phyloP scores from a whole-genome alignment of 1,140 invertebrate species.

The Tetranychus urticae region DNA sequence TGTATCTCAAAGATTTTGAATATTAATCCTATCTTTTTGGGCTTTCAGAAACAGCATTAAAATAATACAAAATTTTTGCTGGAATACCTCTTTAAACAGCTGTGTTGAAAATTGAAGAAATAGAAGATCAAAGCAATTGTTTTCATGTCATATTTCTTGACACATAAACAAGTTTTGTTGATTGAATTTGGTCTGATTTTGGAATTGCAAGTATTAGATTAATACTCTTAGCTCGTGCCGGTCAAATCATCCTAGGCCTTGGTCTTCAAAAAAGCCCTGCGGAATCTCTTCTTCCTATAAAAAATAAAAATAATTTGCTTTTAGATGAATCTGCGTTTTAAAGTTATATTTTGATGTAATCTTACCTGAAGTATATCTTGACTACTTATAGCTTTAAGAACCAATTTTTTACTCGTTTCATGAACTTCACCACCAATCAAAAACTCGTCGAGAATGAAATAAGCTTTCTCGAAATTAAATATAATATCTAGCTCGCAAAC shows the following conservation, averaged over 20 bases:
- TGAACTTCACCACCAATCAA: conserved; percentile 90
- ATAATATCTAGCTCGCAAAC: conserved; percentile 99
- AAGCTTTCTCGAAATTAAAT: conserved; percentile 99
- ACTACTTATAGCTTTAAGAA: conserved; percentile 87
- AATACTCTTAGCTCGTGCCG: too few relatives aligned
- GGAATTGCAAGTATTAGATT: too few relatives aligned
- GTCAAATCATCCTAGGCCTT: conserved; percentile 58
- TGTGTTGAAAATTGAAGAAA: too few relatives aligned
- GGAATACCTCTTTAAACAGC: too few relatives aligned
- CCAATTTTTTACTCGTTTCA: conserved; percentile 97
- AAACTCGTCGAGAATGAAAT: conserved; percentile 93
- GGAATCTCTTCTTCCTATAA: conserved; percentile 98
- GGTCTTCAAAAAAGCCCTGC: conserved; percentile 95
- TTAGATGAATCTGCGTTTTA: neutral
- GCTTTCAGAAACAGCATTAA: too few relatives aligned
- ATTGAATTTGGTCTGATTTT: too few relatives aligned
- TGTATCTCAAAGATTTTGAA: too few relatives aligned
- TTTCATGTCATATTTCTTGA: too few relatives aligned
- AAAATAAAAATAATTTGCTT: neutral
- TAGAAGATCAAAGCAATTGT: too few relatives aligned
- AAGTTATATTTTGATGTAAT: neutral
- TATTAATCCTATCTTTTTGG: too few relatives aligned
- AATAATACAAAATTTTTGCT: too few relatives aligned
- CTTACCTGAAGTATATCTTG: conserved; percentile 79
- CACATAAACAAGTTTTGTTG: too few relatives aligned